Base-by-base conservation (phyloP, 2,797 vertebrate species). In the Syndactyla subalaris region DNA sequence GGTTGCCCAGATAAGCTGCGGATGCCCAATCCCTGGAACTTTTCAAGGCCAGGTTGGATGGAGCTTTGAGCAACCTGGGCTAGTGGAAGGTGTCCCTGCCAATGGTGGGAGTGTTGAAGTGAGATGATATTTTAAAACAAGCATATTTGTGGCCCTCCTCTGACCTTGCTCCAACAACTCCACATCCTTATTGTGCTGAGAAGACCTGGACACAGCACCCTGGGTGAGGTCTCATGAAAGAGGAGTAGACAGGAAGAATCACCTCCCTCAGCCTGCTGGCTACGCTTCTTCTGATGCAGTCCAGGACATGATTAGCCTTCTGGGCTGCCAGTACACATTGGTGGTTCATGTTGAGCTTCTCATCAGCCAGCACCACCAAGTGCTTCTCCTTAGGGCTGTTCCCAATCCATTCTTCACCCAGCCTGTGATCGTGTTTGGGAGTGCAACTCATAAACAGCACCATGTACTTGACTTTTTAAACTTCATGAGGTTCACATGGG, bases 341-440 rank as follows among this genome's bases (percentile, higher is more conserved):
- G 14, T 51, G 34, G 46, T 38, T 51, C 19, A 12, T 49, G 34
- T 7, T 51, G 46, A 30, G 26, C 27, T 51, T 38, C 14, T 68
- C 46, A 51, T 51, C 48, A 51, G 27, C 34, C 4, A 29, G 22
- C 29, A 23, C 46, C 20, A 14, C 20, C 11, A 51, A 29, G 34
- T 51, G 34, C 66, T 78, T 72, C 41, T 63, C 29, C 29, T 59
- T 66, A 48, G 39, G 19, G 12, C 46, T 48, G 13, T 32, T 36
- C 46, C 48, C 46, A 29, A 9, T 29, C 27, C 3, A 1, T 72
- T 36, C 59, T 59, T 34, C 24, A 7, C 49, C 7, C 22, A 73
- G 13, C 9, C 22, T 48, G 30, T 0, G 0, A 9, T 48, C 19
- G 5, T 54, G 26, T 32, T n/a, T 38, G 9, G 7, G 4, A 61